A percentile compares a stretch with the other conserved stretches of the same genome.
phyloP scores from a whole-genome alignment of 2,888 invertebrate genomes.

The Fissipunctia ypsillon region DNA sequence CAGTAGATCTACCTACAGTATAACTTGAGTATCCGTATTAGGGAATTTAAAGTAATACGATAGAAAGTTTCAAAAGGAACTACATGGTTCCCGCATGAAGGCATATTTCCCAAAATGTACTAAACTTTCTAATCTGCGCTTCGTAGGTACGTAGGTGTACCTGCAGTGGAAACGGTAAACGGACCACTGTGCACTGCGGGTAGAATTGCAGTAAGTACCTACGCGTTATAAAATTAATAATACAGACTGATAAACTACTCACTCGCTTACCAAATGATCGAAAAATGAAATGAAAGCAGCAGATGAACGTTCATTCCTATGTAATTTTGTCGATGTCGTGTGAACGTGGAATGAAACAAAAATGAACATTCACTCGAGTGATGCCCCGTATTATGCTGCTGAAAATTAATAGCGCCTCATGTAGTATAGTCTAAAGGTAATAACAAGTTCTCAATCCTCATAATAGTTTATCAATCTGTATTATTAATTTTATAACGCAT shows the following conservation, averaged over 20 bases:
- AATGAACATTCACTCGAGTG: too few species aligned
- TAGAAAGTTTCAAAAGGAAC: background rate
- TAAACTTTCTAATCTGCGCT: background rate
- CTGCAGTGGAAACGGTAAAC: conserved; percentile 17
- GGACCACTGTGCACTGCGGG: background rate
- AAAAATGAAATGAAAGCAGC: too few species aligned
- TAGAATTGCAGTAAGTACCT: background rate
- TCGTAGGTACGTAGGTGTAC: background rate
- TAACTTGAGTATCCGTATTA: background rate
- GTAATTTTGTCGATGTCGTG: too few species aligned
- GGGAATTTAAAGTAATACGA: background rate
- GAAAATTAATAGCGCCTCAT: background rate
- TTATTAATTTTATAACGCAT: background rate
- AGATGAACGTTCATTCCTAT: too few species aligned
- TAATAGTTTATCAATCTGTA: background rate
- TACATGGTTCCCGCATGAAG: background rate
- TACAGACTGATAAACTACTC: background rate
- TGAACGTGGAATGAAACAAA: too few species aligned
- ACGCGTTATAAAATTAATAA: background rate
- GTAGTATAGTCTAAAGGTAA: too few species aligned
- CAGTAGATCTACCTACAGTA: background rate
- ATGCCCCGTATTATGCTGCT: too few species aligned
- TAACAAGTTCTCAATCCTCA: too few species aligned
- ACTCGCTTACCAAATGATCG: too few species aligned
- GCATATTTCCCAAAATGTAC: background rate